phyloP scores from a whole-genome alignment of 2,113 vertebrate species.

The Pseudorasbora parva region DNA sequence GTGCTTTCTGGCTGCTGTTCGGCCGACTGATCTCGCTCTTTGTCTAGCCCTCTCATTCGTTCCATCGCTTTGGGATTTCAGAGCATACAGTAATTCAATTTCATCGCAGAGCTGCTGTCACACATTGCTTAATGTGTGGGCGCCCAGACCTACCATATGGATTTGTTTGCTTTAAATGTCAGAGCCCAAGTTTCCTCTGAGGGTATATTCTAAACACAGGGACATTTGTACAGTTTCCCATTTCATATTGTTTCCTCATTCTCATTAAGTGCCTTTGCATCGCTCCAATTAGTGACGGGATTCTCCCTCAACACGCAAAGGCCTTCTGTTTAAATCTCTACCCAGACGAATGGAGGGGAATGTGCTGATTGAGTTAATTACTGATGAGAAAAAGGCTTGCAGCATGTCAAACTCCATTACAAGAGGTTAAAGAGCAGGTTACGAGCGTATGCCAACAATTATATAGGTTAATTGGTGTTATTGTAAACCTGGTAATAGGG shows the following conservation, averaged over 20 bases:
- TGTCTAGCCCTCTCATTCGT: constrained; percentile 2
- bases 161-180: constrained; percentile 28
- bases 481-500: not conserved
- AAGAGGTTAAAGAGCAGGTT: constrained; percentile 17
- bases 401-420: constrained; percentile 24
- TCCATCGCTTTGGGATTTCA: constrained; percentile 16
- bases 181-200: not conserved
- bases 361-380: constrained; percentile 31
- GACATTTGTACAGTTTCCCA: not conserved
- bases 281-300: not conserved
- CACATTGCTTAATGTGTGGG: constrained; percentile 14
- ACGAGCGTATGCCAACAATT: not conserved
- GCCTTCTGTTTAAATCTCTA: not conserved
- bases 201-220: constrained; percentile 29
- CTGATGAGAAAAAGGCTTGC: not conserved
- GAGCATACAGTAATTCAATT: constrained; percentile 29
- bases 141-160: constrained; percentile 2
- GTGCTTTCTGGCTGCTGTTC: constrained; percentile 4
- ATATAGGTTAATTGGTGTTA: constrained; percentile 15
- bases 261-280: constrained; percentile 7
- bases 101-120: constrained; percentile 4
- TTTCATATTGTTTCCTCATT: constrained; percentile 3
- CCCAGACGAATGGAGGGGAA: not conserved
- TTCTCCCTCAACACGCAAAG: not conserved
- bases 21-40: constrained; percentile 9